These are phyloP conservation scores for Phodopus roborovskii DNA, from an alignment of 2,113 vertebrate genomes.

Conservation along the genomic window DNA sequence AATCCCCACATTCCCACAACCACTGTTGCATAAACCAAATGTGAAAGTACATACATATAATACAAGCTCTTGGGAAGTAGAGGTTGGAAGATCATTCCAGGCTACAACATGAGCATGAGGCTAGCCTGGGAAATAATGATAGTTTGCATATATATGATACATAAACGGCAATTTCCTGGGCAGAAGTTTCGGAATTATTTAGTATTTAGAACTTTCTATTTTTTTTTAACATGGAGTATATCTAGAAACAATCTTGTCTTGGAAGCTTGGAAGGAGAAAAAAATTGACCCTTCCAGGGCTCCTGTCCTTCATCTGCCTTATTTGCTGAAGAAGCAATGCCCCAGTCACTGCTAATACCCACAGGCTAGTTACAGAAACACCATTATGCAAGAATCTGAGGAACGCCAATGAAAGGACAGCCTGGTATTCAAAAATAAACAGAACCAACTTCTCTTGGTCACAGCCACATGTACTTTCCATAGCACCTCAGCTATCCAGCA, in stretches of 20 bases:
- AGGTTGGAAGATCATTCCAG: not conserved
- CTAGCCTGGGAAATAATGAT: no score
- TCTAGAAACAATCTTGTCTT: conserved; percentile 29
- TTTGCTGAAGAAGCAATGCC: conserved; percentile 11
- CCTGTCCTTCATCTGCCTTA: not conserved
- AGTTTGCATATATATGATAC: no score
- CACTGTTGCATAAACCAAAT: not conserved
- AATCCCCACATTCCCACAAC: no score
- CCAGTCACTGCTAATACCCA: conserved; percentile 3
- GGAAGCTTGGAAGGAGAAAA: not conserved
- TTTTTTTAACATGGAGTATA: not conserved
- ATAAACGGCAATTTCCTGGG: not conserved
- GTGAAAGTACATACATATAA: not conserved
- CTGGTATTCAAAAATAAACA: conserved; percentile 58
- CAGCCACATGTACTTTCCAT: conserved; percentile 46
- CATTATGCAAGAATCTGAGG: conserved; percentile 60
- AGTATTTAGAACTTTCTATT: not conserved
- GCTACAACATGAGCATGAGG: not conserved
- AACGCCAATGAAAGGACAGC: conserved; percentile 7
- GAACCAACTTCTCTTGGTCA: conserved; percentile 36
- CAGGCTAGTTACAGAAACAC: conserved; percentile 34
- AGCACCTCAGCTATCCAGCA: conserved; percentile 28
- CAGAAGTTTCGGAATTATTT: conserved; percentile 45
- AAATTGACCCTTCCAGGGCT: not conserved
- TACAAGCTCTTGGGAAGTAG: no score